Conservation (phyloP, 2,888 invertebrate genomes). For the Gibbula magus region DNA sequence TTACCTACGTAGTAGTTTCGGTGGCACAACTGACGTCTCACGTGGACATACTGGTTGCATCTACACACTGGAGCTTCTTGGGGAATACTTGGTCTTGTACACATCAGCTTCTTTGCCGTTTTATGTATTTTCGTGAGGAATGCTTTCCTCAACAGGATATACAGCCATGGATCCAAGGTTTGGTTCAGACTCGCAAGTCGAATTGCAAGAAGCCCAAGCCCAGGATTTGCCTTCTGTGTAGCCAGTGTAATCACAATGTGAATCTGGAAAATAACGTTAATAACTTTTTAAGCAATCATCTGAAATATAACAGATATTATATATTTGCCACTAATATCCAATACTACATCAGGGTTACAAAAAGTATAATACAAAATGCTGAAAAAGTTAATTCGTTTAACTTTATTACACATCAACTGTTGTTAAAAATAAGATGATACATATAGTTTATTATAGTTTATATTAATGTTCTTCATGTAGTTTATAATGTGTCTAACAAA, state of each 20-base stretch:
- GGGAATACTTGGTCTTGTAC: conserved; percentile 29
- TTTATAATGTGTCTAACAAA: too few species aligned
- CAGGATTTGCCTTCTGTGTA: conserved; percentile 49
- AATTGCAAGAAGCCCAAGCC: conserved; percentile 65
- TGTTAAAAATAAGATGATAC: too few species aligned
- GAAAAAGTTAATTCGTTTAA: too few species aligned
- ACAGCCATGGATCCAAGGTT: conserved; percentile 74
- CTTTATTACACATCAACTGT: too few species aligned
- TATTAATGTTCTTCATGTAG: too few species aligned
- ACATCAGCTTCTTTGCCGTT: conserved; percentile 34
- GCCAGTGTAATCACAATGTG: conserved; percentile 63
- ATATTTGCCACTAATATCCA: background rate
- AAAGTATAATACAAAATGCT: too few species aligned
- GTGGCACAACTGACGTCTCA: conserved; percentile 42
- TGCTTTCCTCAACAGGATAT: conserved; percentile 70
- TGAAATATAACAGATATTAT: background rate
- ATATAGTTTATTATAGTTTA: too few species aligned
- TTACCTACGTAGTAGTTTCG: conserved; percentile 42
- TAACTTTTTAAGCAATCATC: background rate
- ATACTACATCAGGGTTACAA: too few species aligned
- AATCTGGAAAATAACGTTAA: conserved; percentile 48
- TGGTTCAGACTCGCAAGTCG: conserved; percentile 73
- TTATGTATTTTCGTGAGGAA: conserved; percentile 40
- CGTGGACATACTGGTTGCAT: conserved; percentile 42
- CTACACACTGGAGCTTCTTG: conserved; percentile 18